Evolutionary conservation across 2,797 vertebrate species (phyloP).

Genomic region (Myoxocephalus aenaeus): DNA sequence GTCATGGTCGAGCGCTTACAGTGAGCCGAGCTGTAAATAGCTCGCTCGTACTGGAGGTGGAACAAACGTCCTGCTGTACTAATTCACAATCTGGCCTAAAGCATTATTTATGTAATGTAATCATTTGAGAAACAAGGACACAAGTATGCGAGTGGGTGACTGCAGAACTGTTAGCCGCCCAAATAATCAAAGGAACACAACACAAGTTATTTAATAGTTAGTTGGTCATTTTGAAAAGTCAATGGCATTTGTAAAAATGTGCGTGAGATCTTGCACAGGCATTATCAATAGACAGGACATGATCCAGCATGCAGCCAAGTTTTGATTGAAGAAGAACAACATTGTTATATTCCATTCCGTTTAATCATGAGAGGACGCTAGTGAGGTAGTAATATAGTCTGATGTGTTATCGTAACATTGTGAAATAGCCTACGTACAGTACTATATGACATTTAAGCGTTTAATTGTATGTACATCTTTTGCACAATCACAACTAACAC

Average conservation of each 20-base stretch:
- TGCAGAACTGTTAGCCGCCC: slow-evolving; percentile 31
- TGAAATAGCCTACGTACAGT: background rate
- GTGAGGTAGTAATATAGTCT: background rate
- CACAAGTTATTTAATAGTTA: slow-evolving; percentile 27
- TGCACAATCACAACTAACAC: background rate
- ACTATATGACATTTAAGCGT: background rate
- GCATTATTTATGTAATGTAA: slow-evolving; percentile 76
- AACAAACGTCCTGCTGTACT: slow-evolving; percentile 68
- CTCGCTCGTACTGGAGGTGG: slow-evolving; percentile 51
- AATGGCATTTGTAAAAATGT: slow-evolving; percentile 5
- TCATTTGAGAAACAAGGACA: slow-evolving; percentile 70
- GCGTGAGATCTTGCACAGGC: background rate
- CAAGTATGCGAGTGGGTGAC: slow-evolving; percentile 46
- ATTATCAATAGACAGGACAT: slow-evolving; percentile 23
- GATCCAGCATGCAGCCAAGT: slow-evolving; percentile 8
- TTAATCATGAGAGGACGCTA: slow-evolving; percentile 2
- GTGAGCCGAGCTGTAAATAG: slow-evolving; percentile 64
- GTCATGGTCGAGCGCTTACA: slow-evolving; percentile 40
- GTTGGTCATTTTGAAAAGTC: slow-evolving; percentile 16
- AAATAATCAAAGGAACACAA: slow-evolving; percentile 39
- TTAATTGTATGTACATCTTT: background rate
- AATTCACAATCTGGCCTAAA: slow-evolving; percentile 65
- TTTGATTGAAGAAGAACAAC: slow-evolving; percentile 4
- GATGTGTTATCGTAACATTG: background rate
- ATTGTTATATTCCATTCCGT: slow-evolving; percentile 1